Base-by-base conservation (phyloP, 1,140 invertebrate species). In the Zaprionus inermis region DNA sequence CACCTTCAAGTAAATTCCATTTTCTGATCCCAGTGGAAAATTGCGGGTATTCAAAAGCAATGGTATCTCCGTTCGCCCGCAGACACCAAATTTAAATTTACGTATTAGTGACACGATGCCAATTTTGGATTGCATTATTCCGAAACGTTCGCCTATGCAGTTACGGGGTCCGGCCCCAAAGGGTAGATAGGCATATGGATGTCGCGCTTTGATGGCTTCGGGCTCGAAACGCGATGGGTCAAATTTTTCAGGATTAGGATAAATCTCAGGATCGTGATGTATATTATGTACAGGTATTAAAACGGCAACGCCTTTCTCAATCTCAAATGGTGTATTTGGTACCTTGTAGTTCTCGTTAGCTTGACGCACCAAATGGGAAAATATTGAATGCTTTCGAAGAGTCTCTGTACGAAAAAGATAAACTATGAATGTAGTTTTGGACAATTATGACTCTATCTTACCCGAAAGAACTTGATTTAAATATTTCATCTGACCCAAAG, bases 141-240 rank as follows among this genome's bases (percentile, higher is more conserved):
- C 94, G 76, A 94, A 94, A 4, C 93, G 72, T 57, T 85, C 84
- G 91, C 95, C 95, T 66, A 96, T 94, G 81, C 96, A 96, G 79
- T 94, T 95, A 3, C 96, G 92, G 2, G 94, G 94, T 20, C 96
- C 96, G 74, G 95, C 95, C 0, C 95, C 95, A 85, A 97, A 97
- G 1, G 96, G 94, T 44, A 96, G 79, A 81, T 94, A 96, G 11
- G 92, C 70, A 79, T 93, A 94, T 0, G 90, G 93, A 56, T 93
- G 93, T 44, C 95, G 91, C 5, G 82, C 78, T n/a, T 85, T 81
- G 0, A 90, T 44, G 60, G 92, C 92, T 57, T 94, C 93, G 0
- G 92, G 77, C 9, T 78, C 91, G 65, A 95, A 95, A 51, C 95
- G 82, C 54, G 94, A 93, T 0, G 95, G 95, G 84, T 95, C 93